A percentile compares a stretch with the other conserved stretches of the same genome.
These are phyloP conservation scores for Ectemnius lituratus DNA, from an alignment of 2,888 invertebrate genomes.

Conservation along the genomic window DNA sequence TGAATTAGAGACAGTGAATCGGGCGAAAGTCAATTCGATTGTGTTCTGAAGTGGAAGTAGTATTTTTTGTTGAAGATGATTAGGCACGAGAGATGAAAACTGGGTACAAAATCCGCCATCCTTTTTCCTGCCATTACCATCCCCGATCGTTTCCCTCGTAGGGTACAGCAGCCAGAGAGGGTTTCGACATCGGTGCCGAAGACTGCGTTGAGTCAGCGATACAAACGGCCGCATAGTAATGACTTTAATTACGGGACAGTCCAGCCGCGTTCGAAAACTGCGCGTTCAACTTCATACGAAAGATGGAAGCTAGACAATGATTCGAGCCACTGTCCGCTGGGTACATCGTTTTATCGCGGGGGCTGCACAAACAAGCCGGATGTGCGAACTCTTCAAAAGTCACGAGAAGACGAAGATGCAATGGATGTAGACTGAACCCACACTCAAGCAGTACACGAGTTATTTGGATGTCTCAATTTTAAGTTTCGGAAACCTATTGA, in stretches of 20 bases:
- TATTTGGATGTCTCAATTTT: slow-evolving; percentile 21
- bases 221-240: slow-evolving; percentile 50
- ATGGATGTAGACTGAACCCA: slow-evolving; percentile 48
- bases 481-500: background rate
- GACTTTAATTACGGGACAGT: slow-evolving; percentile 44
- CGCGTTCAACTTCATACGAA: slow-evolving; percentile 40
- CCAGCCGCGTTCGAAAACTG: slow-evolving; percentile 49
- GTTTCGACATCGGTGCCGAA: slow-evolving; percentile 42
- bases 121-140: slow-evolving; percentile 59
- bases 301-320: slow-evolving; percentile 37
- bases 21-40: background rate
- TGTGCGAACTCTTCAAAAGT: slow-evolving; percentile 27
- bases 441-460: no score
- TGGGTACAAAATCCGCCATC: slow-evolving; percentile 53
- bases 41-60: background rate
- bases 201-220: slow-evolving; percentile 43
- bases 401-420: slow-evolving; percentile 35
- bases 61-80: slow-evolving; percentile 7
- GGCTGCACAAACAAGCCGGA: slow-evolving; percentile 33
- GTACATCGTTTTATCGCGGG: slow-evolving; percentile 35
- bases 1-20: background rate
- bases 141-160: slow-evolving; percentile 60
- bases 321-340: slow-evolving; percentile 33
- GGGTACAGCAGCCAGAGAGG: slow-evolving; percentile 51
- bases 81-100: slow-evolving; percentile 37